Conservation (phyloP, 1,140 invertebrate genomes). For the Batillaria attramentaria region DNA sequence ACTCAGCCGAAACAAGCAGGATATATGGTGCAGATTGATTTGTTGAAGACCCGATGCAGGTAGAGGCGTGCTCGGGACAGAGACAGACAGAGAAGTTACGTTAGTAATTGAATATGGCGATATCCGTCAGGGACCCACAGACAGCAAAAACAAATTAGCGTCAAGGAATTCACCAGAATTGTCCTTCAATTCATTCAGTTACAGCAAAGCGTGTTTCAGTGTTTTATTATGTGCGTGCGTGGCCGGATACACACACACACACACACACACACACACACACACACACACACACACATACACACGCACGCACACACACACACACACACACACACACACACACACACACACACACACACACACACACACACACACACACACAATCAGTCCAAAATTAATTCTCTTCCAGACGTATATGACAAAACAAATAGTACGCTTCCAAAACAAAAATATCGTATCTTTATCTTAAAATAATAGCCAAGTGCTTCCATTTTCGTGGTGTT, state of each 20-base stretch:
- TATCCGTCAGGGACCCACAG: too few relatives aligned
- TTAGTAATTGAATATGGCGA: neutral
- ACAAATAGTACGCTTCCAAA: too few relatives aligned
- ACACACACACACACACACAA: too few relatives aligned
- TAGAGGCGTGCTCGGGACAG: too few relatives aligned
- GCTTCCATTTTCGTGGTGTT: too few relatives aligned
- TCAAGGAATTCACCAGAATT: neutral
- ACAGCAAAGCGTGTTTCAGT: neutral
- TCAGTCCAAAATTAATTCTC: neutral
- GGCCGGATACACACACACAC: neutral
- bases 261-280: constrained; percentile 18
- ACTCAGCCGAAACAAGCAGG: neutral
- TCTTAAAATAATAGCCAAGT: too few relatives aligned
- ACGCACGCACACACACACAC: neutral
- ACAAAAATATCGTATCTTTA: too few relatives aligned
- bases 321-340: neutral
- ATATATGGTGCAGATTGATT: constrained; percentile 7
- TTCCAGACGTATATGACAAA: neutral
- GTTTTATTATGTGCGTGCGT: neutral
- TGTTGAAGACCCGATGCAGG: neutral
- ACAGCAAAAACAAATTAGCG: constrained; percentile 11
- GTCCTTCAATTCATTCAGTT: neutral
- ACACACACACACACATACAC: constrained; percentile 19
- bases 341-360: neutral
- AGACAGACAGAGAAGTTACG: neutral